Conservation (phyloP, 1,140 invertebrate genomes). For the Cotesia typhae region DNA sequence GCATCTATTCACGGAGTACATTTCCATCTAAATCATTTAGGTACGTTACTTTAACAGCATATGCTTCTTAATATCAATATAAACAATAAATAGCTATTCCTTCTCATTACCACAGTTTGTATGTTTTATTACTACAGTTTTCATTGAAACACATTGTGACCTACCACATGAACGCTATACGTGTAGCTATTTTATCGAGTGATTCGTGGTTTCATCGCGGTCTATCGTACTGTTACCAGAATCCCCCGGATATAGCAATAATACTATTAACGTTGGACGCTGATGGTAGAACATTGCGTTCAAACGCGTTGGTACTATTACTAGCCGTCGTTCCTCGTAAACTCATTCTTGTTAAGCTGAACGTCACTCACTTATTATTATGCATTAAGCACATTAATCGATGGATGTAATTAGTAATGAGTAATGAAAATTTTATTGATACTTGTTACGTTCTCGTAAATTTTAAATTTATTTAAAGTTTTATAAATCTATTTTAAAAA, state of each 20-base stretch:
- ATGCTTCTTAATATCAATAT: no score
- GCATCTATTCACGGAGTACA: no score
- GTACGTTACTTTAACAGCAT: no score
- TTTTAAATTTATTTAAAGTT: no score
- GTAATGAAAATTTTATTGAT: no score
- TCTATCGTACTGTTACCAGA: conserved; percentile 9
- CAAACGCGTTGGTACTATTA: conserved; percentile 32
- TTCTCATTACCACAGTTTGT: no score
- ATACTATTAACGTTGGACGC: conserved; percentile 29
- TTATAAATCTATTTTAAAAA: no score
- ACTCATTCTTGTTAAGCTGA: conserved; percentile 15
- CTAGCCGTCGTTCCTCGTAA: conserved; percentile 19
- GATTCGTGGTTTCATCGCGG: conserved; percentile 16
- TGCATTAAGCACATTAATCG: neutral
- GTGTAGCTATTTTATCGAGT: conserved; percentile 21
- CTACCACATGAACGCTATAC: conserved; percentile 2
- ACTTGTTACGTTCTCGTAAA: no score
- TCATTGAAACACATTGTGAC: neutral
- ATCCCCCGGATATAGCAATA: conserved; percentile 28
- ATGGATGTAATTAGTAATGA: no score
- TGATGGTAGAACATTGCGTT: conserved; percentile 7
- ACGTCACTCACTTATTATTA: conserved; percentile 5
- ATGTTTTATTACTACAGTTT: no score
- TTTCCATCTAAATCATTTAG: no score
- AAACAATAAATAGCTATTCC: no score